Percentiles rank a stretch among this genome's conserved stretches.
Evolutionary conservation across 1,140 invertebrate species (phyloP).

Genomic region (Drosophila equinoxialis): DNA sequence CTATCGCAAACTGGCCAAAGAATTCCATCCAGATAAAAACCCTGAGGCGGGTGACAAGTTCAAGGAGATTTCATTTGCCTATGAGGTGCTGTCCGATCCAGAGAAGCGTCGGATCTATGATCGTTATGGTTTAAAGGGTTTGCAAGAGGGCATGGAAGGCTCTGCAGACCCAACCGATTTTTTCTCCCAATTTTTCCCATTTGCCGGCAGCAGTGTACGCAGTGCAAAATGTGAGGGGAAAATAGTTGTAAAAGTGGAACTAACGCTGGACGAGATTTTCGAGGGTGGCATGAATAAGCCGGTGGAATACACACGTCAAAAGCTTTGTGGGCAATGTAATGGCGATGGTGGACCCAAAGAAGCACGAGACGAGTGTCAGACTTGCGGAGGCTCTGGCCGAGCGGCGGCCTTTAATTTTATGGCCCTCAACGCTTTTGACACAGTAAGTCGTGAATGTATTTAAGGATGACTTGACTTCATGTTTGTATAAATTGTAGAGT

Average conservation of each 20-base stretch:
- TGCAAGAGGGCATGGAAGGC: constrained; percentile 89
- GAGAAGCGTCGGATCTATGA: constrained; percentile 90
- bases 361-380: constrained; percentile 43
- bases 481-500: constrained; percentile 26
- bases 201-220: constrained; percentile 62
- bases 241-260: constrained; percentile 84
- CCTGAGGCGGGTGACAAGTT: constrained; percentile 92
- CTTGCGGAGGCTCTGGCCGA: constrained; percentile 61
- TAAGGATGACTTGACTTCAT: neutral
- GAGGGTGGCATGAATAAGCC: constrained; percentile 91
- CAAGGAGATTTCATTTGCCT: constrained; percentile 94
- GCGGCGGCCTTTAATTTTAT: constrained; percentile 65
- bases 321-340: constrained; percentile 92
- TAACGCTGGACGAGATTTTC: constrained; percentile 95
- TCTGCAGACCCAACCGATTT: constrained; percentile 86
- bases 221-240: constrained; percentile 54
- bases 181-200: constrained; percentile 85
- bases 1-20: constrained; percentile 93
- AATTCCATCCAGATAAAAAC: constrained; percentile 95
- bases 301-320: constrained; percentile 91
- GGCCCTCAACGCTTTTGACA: constrained; percentile 65
- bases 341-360: constrained; percentile 92
- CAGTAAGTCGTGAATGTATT: constrained; percentile 39
- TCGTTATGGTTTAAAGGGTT: constrained; percentile 89
- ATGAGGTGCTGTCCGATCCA: constrained; percentile 91